Conservation (phyloP, 1,140 invertebrate genomes). For the Apocrypta bakeri region DNA sequence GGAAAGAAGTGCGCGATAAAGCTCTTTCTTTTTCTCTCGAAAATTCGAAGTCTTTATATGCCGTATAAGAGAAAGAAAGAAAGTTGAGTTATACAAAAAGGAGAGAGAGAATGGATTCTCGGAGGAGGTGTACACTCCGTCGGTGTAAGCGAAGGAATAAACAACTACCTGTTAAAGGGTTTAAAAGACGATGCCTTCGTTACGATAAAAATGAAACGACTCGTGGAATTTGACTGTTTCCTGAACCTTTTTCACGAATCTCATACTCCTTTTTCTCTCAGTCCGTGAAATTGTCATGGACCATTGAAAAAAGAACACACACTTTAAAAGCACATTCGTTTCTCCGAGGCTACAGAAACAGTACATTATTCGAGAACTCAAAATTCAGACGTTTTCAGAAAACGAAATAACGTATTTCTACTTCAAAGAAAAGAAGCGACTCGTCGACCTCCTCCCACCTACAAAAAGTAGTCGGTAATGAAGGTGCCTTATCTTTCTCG, state of each 20-base stretch:
- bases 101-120: neutral
- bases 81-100: neutral
- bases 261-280: too few relatives aligned
- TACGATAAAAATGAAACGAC: neutral
- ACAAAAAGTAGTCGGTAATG: neutral
- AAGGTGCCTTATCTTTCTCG: neutral
- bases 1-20: conserved; percentile 8
- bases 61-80: neutral
- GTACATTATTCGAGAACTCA: neutral
- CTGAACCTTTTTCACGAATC: neutral
- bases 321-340: too few relatives aligned
- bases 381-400: neutral
- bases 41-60: neutral
- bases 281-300: too few relatives aligned
- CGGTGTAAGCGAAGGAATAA: neutral
- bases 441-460: too few relatives aligned
- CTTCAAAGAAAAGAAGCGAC: neutral
- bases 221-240: neutral
- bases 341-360: neutral
- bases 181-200: neutral
- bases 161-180: conserved; percentile 24
- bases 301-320: too few relatives aligned
- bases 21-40: too few relatives aligned
- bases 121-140: too few relatives aligned
- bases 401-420: neutral